phyloP scores from a whole-genome alignment of 2,888 invertebrate genomes.

The Petrolisthes manimaculis region DNA sequence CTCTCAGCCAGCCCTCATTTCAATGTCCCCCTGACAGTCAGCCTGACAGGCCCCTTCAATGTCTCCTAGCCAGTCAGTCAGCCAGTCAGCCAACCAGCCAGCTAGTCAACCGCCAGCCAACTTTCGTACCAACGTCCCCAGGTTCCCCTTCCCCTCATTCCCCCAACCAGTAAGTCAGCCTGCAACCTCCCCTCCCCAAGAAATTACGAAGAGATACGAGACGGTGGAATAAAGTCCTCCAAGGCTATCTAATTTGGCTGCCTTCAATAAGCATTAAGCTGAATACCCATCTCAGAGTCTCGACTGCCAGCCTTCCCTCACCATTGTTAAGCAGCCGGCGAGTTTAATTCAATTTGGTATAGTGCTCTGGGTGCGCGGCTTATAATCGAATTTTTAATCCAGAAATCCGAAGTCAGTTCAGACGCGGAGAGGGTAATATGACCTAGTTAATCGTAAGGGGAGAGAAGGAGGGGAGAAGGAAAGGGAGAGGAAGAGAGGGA shows the following conservation, averaged over 20 bases:
- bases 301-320: neutral
- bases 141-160: too few relatives aligned
- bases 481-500: neutral
- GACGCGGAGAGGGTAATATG: slow-evolving; percentile 44
- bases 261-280: slow-evolving; percentile 15
- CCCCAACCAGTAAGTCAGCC: too few relatives aligned
- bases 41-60: too few relatives aligned
- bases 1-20: too few relatives aligned
- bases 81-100: too few relatives aligned
- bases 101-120: too few relatives aligned
- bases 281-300: neutral
- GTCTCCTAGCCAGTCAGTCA: too few relatives aligned
- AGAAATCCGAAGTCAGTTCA: slow-evolving; percentile 50
- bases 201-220: too few relatives aligned
- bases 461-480: neutral
- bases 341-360: slow-evolving; percentile 57
- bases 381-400: slow-evolving; percentile 63
- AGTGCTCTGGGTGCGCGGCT: slow-evolving; percentile 37
- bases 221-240: too few relatives aligned
- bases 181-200: too few relatives aligned
- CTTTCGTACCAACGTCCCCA: too few relatives aligned
- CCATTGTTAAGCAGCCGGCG: neutral
- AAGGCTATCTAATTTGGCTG: neutral
- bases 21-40: too few relatives aligned
- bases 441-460: neutral